Percentiles rank a stretch among this genome's conserved stretches.
Evolutionary conservation across 2,113 vertebrate genomes (phyloP).

Genomic region (Cottus gobio): DNA sequence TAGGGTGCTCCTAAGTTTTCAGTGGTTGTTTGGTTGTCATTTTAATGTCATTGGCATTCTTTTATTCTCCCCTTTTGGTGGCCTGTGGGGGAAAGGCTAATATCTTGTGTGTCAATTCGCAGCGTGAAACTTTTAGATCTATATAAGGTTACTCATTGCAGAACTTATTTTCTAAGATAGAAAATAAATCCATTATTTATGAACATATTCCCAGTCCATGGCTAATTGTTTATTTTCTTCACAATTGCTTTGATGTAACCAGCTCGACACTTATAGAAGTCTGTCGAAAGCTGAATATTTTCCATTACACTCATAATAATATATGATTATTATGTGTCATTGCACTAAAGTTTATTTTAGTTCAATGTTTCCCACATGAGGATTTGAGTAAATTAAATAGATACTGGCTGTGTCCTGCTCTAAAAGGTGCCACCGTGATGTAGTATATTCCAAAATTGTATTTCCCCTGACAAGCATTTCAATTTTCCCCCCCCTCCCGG

Average conservation of each 20-base stretch:
- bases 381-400: constrained; percentile 57
- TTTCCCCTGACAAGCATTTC: constrained; percentile 42
- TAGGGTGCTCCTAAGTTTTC: constrained; percentile 64
- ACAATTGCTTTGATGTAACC: constrained; percentile 88
- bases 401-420: constrained; percentile 39
- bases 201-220: constrained; percentile 87
- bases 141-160: constrained; percentile 85
- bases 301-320: constrained; percentile 79
- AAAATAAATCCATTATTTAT: constrained; percentile 87
- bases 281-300: constrained; percentile 81
- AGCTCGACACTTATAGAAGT: constrained; percentile 80
- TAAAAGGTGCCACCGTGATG: constrained; percentile 36
- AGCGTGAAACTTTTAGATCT: constrained; percentile 87
- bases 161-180: constrained; percentile 86
- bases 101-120: constrained; percentile 86
- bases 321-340: constrained; percentile 80
- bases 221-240: constrained; percentile 87
- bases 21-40: constrained; percentile 76
- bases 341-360: constrained; percentile 76
- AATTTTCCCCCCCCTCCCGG: not conserved
- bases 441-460: constrained; percentile 21
- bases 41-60: constrained; percentile 84
- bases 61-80: constrained; percentile 79
- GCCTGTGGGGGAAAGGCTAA: constrained; percentile 87
- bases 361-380: constrained; percentile 64